A percentile compares a stretch with the other conserved stretches of the same genome.
These are phyloP conservation scores for Pluvianellus socialis DNA, from an alignment of 2,113 vertebrate species.

Conservation along the genomic window DNA sequence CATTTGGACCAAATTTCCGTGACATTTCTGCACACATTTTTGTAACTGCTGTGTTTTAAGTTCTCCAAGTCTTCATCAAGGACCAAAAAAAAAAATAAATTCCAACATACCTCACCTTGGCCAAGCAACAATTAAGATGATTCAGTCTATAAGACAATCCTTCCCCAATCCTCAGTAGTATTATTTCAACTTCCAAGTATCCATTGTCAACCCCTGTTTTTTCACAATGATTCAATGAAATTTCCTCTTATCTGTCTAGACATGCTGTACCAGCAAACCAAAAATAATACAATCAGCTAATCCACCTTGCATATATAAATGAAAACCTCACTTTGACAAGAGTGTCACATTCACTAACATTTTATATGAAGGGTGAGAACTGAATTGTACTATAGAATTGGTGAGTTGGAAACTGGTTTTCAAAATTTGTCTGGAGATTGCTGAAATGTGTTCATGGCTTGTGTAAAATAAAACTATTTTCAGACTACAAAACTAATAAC, in stretches of 20 bases:
- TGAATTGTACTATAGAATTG: neutral
- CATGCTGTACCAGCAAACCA: neutral
- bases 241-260: neutral
- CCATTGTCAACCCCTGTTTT: neutral
- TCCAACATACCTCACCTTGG: neutral
- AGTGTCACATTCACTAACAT: neutral
- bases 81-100: neutral
- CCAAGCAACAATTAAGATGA: neutral
- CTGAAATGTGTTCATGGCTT: neutral
- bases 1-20: neutral
- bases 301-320: neutral
- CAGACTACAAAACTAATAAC: neutral
- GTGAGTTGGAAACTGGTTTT: neutral
- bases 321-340: neutral
- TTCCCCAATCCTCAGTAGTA: neutral
- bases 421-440: slow-evolving; percentile 4
- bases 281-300: neutral
- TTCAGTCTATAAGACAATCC: neutral
- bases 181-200: neutral
- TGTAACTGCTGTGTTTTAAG: neutral
- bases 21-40: neutral
- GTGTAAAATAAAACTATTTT: slow-evolving; percentile 12
- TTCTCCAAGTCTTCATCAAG: neutral
- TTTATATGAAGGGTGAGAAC: neutral
- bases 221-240: neutral